A percentile compares a stretch with the other conserved stretches of the same genome.
These are phyloP conservation scores for Psittacara wagleri DNA, from an alignment of 2,113 vertebrate species.

Conservation along the genomic window DNA sequence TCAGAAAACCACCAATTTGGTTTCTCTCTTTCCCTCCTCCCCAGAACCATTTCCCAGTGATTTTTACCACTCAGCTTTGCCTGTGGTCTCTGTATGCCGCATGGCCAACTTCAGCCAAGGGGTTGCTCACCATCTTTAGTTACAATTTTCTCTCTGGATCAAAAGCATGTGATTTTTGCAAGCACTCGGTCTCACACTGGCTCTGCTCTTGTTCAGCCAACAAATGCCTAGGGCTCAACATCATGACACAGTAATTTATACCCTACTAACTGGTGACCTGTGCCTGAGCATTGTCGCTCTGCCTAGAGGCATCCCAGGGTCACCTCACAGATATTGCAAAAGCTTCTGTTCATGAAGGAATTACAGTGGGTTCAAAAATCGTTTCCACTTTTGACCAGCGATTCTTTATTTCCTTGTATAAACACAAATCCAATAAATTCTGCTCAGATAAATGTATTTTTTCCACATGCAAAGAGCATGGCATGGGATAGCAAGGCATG, in stretches of 20 bases:
- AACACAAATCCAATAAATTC: neutral
- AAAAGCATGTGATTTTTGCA: neutral
- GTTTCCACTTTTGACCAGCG: neutral
- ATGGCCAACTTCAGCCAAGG: neutral
- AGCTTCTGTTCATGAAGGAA: neutral
- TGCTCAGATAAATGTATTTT: neutral
- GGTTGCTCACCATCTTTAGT: neutral
- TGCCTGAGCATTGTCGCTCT: neutral
- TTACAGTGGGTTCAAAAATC: neutral
- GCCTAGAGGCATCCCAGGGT: neutral
- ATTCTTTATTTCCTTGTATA: neutral
- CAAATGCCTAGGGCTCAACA: neutral
- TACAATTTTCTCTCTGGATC: neutral
- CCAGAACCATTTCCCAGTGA: neutral
- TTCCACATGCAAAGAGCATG: accelerated
- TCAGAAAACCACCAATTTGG: neutral
- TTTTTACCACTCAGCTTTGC: neutral
- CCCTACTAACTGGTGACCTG: neutral
- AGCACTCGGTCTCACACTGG: neutral
- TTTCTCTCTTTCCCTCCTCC: neutral
- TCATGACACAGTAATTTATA: neutral
- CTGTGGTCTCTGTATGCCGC: accelerated
- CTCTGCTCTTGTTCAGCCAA: neutral
- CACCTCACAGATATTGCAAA: neutral
- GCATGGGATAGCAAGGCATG: neutral